Conservation (phyloP, 1,140 invertebrate genomes). For the Brachionus rubens region DNA sequence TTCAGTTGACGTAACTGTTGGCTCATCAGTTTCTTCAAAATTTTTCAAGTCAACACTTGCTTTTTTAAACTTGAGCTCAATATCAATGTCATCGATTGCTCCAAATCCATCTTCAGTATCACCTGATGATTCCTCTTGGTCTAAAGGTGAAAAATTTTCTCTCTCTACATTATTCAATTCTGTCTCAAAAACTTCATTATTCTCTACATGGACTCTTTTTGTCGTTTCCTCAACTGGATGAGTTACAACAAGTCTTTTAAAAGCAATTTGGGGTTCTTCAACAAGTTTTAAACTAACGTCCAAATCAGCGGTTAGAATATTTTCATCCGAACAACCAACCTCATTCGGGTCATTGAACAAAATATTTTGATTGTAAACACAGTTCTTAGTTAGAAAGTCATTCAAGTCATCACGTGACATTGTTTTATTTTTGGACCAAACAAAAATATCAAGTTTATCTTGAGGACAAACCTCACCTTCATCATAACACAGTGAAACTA, state of each 20-base stretch:
- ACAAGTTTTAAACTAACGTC: too few relatives aligned
- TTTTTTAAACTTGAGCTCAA: conserved; percentile 10
- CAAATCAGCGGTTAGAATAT: not conserved
- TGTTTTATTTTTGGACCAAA: not conserved
- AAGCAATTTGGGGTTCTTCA: too few relatives aligned
- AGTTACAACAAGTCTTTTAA: too few relatives aligned
- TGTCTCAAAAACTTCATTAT: too few relatives aligned
- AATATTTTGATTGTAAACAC: too few relatives aligned
- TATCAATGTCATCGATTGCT: not conserved
- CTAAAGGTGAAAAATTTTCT: not conserved
- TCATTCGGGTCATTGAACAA: not conserved
- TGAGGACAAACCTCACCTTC: not conserved
- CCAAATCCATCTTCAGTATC: not conserved
- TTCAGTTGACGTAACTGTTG: not conserved
- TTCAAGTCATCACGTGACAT: too few relatives aligned
- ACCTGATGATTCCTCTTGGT: not conserved
- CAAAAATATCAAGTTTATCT: not conserved
- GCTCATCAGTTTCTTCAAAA: not conserved
- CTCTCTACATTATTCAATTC: too few relatives aligned
- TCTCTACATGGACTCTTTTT: too few relatives aligned
- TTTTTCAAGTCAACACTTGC: not conserved
- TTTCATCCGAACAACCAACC: not conserved
- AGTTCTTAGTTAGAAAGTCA: too few relatives aligned
- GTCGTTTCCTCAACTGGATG: too few relatives aligned
- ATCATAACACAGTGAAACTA: not conserved